Conservation (phyloP, 2,888 invertebrate species). For the Morpho deidamia region DNA sequence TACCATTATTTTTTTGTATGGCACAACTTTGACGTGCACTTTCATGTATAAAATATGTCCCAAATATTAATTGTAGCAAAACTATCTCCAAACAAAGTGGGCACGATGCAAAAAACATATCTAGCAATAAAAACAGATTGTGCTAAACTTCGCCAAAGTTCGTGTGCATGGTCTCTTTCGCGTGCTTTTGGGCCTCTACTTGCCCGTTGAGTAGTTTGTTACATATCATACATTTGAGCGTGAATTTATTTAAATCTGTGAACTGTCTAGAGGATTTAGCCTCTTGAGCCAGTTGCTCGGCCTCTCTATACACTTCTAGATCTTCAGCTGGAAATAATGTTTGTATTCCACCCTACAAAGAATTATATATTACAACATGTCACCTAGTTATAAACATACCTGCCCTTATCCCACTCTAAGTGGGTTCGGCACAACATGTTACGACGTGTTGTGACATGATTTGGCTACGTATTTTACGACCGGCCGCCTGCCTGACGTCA, state of each 20-base stretch:
- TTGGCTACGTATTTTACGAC: too few relatives aligned
- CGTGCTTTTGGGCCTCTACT: slow-evolving; percentile 89
- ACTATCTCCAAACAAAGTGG: neutral
- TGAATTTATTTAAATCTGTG: slow-evolving; percentile 93
- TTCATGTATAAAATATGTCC: too few relatives aligned
- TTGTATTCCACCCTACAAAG: slow-evolving; percentile 83
- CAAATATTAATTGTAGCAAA: neutral
- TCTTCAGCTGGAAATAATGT: slow-evolving; percentile 90
- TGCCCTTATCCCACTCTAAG: too few relatives aligned
- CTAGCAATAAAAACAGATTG: neutral
- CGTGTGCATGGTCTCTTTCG: slow-evolving; percentile 89
- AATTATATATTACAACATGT: slow-evolving; percentile 1
- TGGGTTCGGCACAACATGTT: too few relatives aligned
- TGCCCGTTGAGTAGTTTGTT: slow-evolving; percentile 87
- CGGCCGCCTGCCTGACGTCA: too few relatives aligned
- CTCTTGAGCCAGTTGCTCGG: slow-evolving; percentile 90
- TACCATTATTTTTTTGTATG: too few relatives aligned
- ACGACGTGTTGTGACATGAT: too few relatives aligned
- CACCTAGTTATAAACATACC: too few relatives aligned
- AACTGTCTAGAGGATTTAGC: slow-evolving; percentile 93
- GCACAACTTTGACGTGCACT: too few relatives aligned
- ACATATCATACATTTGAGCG: slow-evolving; percentile 90
- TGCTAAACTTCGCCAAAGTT: slow-evolving; percentile 87
- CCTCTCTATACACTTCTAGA: slow-evolving; percentile 84
- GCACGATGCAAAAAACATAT: neutral